Evolutionary conservation across 2,797 vertebrate genomes (phyloP), one percentile per base, ranked within the genome.

Genomic region (Parauchenoglanis punctatus): DNA sequence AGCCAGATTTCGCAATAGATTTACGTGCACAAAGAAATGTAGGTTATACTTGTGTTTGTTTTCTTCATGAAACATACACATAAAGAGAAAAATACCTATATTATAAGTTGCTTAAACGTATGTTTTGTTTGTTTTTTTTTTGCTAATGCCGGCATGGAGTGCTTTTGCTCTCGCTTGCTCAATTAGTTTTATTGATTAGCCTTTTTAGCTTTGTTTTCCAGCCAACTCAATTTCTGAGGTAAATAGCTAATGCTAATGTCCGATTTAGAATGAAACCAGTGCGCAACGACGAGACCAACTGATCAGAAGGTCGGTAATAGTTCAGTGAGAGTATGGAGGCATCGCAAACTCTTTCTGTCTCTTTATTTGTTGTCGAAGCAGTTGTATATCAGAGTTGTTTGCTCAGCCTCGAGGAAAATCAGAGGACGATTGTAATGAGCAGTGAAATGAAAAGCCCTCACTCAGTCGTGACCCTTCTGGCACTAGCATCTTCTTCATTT

Each of bases 361-460:
- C 31, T 70, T 72, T 72, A 72, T 72, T 72, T 40, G 17, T 44
- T 44, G 40, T 18, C 18, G 49, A 77, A 1, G n/a, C 49, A 77
- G 75, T 28, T 28, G 25, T 52, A n/a, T n/a, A 52, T 76, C 6
- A n/a, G 12, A 7, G 25, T 52, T 54, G 75, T 52, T 13, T 28
- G 49, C 54, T 54, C 49, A 77, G n/a, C 13, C 49, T 23, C 1
- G 49, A 77, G 49, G 15, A 25, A 31, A 12, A 46, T 77, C 13
- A 10, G n/a, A 54, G 75, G 75, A 54, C 8, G 15, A 4, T 18
- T 54, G 49, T 77, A 54, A 77, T 77, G 49, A 77, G 75, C 25
- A 77, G 75, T 18, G 75, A 77, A 77, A 54, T 54, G 49, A 77
- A 54, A 77, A 77, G 49, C 75, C n/a, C 58, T 81, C 56, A 25